phyloP scores from a whole-genome alignment of 2,113 vertebrate genomes.

The Chaetura pelagica region DNA sequence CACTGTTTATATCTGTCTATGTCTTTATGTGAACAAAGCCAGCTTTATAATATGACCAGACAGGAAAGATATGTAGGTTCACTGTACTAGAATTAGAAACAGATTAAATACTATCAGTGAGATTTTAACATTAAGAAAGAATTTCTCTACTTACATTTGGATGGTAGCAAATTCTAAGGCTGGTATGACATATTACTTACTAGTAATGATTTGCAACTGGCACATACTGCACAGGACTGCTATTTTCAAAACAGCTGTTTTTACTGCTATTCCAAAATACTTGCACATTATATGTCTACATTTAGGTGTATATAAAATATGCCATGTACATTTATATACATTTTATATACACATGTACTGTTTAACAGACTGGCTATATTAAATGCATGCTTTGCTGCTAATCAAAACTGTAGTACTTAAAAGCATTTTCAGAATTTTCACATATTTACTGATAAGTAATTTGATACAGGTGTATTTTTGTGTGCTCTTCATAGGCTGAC shows the following conservation, averaged over 20 bases:
- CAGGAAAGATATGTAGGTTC: slow-evolving; percentile 28
- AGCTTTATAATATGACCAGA: neutral
- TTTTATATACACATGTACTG: neutral
- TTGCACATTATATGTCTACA: neutral
- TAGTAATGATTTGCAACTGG: slow-evolving; percentile 63
- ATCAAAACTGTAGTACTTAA: slow-evolving; percentile 45
- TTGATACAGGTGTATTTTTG: neutral
- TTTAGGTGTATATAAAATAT: neutral
- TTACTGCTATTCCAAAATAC: slow-evolving; percentile 4
- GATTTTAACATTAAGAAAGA: slow-evolving; percentile 30
- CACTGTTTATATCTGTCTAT: slow-evolving; percentile 3
- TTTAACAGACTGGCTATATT: neutral
- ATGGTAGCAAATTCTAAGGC: slow-evolving; percentile 33
- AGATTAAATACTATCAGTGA: slow-evolving; percentile 3
- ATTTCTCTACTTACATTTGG: neutral
- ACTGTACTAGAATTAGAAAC: slow-evolving; percentile 5
- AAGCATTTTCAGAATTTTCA: slow-evolving; percentile 12
- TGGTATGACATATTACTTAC: slow-evolving; percentile 1
- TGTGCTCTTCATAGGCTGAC: neutral
- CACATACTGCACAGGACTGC: slow-evolving; percentile 17
- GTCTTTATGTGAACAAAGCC: slow-evolving; percentile 21
- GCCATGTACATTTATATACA: neutral
- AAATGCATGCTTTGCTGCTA: slow-evolving; percentile 48
- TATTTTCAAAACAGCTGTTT: neutral
- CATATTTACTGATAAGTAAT: neutral